Evolutionary conservation across 2,113 vertebrate genomes (phyloP), one percentile per base, ranked within the genome.

Genomic region (Halcyon malimbica): DNA sequence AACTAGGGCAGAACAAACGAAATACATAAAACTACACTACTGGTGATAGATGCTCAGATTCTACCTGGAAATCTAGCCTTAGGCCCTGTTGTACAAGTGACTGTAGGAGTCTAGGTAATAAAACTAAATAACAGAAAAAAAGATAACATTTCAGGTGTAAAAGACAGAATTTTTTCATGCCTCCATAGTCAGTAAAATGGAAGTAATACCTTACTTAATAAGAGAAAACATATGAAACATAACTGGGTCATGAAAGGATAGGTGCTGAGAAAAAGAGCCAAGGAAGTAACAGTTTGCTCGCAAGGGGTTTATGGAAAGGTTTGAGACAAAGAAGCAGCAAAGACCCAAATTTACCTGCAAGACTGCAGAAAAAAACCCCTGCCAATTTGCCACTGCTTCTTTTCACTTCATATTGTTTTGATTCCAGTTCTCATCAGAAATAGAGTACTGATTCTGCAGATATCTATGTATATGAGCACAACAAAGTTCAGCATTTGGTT

Each of bases 391-490:
- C 35, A 80, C n/a, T 20, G 44, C 37, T 88, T 82, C 62, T 94
- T 83, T 96, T 79, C 20, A 78, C 41, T 94, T 85, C 2, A 1
- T 85, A 79, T 59, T 86, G 81, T 84, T 94, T 93, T 87, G 33
- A 87, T 68, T 88, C 60, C 35, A 81, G 11, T 56, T 92, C 56
- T 94, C 65, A 89, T 46, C 67, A 93, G 42, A 94, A 96, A 93
- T 2, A 82, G 41, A 93, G 56, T 33, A 71, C 62, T 78, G 76
- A 76, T 78, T 86, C 74, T 83, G 81, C 53, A 80, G 37, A 64
- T 17, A 35, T 70, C 42, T 48, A 6, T 21, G 24, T 62, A 39
- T 31, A 37, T 6, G 12, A 64, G 25, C 5, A 3, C 2, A 89
- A 39, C 26, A 2, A 87, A 88, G 18, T 50, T 39, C 50, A 87